Percentiles rank a stretch among this genome's conserved stretches.
phyloP scores from a whole-genome alignment of 1,140 invertebrate genomes.

The Drosophila oshimai region DNA sequence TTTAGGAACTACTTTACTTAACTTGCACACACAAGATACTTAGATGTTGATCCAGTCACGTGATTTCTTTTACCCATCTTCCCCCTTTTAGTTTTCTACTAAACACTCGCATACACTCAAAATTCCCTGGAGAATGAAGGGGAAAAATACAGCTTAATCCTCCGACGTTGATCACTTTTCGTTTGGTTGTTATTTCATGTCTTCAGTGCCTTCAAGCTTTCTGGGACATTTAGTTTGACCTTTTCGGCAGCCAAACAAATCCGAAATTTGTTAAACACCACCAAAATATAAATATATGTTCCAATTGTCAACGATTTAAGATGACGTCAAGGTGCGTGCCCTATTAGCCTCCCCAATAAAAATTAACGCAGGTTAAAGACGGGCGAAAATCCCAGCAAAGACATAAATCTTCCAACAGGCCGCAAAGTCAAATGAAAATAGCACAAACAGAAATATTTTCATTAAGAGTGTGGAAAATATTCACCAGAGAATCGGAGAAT shows the following conservation, averaged over 20 bases:
- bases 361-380: slow-evolving; percentile 51
- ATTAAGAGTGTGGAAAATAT: slow-evolving; percentile 71
- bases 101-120: not conserved
- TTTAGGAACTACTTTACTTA: no score
- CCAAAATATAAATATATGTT: not conserved
- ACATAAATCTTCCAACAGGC: slow-evolving; percentile 63
- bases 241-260: slow-evolving; percentile 22
- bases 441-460: slow-evolving; percentile 78
- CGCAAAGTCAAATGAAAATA: slow-evolving; percentile 64
- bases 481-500: slow-evolving; percentile 14
- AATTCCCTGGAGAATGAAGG: not conserved
- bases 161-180: not conserved
- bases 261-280: slow-evolving; percentile 23
- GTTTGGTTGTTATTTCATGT: not conserved
- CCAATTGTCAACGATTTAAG: slow-evolving; percentile 63
- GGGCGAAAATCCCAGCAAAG: slow-evolving; percentile 26
- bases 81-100: not conserved
- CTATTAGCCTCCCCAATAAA: slow-evolving; percentile 50
- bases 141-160: not conserved
- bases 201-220: not conserved
- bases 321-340: slow-evolving; percentile 19
- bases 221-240: not conserved
- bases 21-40: not conserved
- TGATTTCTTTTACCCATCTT: not conserved
- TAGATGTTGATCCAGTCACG: not conserved